A percentile compares a stretch with the other conserved stretches of the same genome.
These are phyloP conservation scores for Amblyteles armatorius DNA, from an alignment of 2,888 invertebrate species.

Conservation along the genomic window DNA sequence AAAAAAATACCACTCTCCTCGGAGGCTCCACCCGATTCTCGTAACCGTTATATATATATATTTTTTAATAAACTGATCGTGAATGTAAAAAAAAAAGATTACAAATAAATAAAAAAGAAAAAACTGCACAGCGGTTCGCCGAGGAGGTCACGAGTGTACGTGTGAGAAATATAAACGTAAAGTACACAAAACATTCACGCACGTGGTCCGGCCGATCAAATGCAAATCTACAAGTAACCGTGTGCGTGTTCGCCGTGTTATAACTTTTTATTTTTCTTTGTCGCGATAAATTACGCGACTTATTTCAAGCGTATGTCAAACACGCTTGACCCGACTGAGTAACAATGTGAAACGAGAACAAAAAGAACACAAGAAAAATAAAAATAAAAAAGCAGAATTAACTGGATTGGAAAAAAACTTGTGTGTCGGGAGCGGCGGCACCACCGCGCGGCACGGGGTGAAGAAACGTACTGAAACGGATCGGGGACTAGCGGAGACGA, in stretches of 20 bases:
- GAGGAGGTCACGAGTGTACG: background rate
- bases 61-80: background rate
- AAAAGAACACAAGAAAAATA: background rate
- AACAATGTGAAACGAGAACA: background rate
- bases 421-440: slow-evolving; percentile 64
- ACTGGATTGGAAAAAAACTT: slow-evolving; percentile 40
- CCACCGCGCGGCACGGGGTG: slow-evolving; percentile 72
- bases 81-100: slow-evolving; percentile 10
- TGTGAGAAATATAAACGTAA: background rate
- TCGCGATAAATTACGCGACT: background rate
- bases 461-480: slow-evolving; percentile 75
- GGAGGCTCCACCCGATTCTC: background rate
- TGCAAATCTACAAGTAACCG: slow-evolving; percentile 17
- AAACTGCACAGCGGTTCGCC: background rate
- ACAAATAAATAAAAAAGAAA: background rate
- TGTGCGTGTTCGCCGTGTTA: slow-evolving; percentile 1
- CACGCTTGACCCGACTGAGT: background rate
- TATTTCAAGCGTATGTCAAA: background rate
- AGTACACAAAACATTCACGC: slow-evolving; percentile 49
- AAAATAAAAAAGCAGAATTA: background rate
- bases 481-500: slow-evolving; percentile 72
- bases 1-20: slow-evolving; percentile 10
- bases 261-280: background rate
- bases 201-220: slow-evolving; percentile 35
- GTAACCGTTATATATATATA: background rate